Evolutionary conservation across 1,140 invertebrate genomes (phyloP).

Genomic region (Metopolophium dirhodum): DNA sequence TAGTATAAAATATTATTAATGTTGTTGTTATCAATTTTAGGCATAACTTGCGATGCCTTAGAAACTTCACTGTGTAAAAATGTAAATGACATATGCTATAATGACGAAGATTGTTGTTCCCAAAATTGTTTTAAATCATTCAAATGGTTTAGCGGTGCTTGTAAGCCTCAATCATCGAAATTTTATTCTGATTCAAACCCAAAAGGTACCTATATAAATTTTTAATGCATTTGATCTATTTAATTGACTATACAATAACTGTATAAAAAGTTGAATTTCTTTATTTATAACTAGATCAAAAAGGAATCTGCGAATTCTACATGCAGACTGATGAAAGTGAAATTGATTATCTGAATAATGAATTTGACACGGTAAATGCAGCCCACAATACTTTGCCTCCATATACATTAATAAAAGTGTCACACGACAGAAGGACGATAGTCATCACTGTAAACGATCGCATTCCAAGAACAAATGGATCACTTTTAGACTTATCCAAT

Average conservation of each 20-base stretch:
- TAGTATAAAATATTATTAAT: neutral
- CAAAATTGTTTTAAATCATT: neutral
- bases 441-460: neutral
- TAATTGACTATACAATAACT: neutral
- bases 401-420: neutral
- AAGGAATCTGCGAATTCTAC: neutral
- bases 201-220: neutral
- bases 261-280: neutral
- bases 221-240: neutral
- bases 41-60: neutral
- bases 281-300: neutral
- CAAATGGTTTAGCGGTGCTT: neutral
- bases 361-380: neutral
- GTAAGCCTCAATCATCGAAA: neutral
- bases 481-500: conserved; percentile 1
- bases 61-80: neutral
- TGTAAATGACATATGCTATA: neutral
- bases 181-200: neutral
- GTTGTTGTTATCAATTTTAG: neutral
- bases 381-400: neutral
- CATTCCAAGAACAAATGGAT: neutral
- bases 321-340: neutral
- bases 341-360: neutral
- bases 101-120: neutral
- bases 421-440: neutral